These are phyloP conservation scores for Chinchilla lanigera DNA, from an alignment of 2,113 vertebrate genomes.

Conservation along the genomic window DNA sequence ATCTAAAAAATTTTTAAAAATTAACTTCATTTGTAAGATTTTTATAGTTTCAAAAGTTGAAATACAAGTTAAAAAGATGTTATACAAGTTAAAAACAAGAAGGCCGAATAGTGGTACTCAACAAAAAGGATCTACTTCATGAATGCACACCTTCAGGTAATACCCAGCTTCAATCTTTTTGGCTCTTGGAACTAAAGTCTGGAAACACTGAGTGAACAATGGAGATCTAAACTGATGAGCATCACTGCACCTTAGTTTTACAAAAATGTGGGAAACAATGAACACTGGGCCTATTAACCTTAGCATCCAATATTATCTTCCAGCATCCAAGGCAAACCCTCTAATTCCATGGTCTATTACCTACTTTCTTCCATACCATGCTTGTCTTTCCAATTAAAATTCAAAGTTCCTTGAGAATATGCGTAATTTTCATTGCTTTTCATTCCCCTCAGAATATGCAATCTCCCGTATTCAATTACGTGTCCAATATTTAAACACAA, in stretches of 20 bases:
- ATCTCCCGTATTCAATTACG: neutral
- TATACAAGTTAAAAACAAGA: slow-evolving; percentile 25
- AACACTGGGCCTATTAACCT: neutral
- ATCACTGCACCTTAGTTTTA: neutral
- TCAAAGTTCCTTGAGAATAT: neutral
- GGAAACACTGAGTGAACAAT: neutral
- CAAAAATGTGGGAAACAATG: neutral
- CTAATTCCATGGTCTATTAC: neutral
- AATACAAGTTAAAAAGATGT: slow-evolving; percentile 49
- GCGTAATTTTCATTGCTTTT: neutral
- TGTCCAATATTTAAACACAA: slow-evolving; percentile 45
- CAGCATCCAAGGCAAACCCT: neutral
- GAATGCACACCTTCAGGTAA: neutral
- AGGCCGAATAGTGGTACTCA: neutral
- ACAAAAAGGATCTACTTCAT: slow-evolving; percentile 33
- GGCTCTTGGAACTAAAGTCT: slow-evolving; percentile 48
- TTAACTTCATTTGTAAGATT: neutral
- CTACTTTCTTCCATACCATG: neutral
- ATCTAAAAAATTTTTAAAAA: slow-evolving; percentile 33
- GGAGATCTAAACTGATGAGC: neutral
- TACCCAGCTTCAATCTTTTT: neutral
- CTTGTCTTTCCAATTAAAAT: neutral
- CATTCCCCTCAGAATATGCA: neutral
- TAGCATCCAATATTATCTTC: neutral
- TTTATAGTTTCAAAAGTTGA: slow-evolving; percentile 3